Conservation (phyloP, 2,888 invertebrate genomes). For the Pardosa pseudoannulata region DNA sequence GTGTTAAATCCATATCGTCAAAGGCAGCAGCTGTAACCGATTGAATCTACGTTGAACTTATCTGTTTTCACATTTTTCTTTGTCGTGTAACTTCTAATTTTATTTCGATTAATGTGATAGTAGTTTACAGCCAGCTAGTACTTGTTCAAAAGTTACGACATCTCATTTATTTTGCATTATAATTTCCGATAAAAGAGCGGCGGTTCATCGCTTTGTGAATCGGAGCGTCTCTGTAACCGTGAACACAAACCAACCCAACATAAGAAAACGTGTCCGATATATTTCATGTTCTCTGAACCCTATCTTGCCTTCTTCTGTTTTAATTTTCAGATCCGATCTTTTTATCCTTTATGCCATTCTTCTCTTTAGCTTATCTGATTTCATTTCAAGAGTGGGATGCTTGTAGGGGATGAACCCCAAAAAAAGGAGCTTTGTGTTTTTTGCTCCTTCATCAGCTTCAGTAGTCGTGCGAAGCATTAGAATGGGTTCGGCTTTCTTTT, state of each 20-base stretch:
- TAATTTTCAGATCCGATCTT: constrained; percentile 4
- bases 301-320: not conserved
- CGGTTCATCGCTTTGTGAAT: not conserved
- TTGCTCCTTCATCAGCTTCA: not conserved
- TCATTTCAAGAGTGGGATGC: not conserved
- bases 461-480: not conserved
- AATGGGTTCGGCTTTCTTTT: not conserved
- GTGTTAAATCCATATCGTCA: too few relatives aligned
- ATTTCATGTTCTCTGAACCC: constrained; percentile 1
- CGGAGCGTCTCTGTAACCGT: not conserved
- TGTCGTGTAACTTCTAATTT: not conserved
- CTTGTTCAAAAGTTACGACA: not conserved
- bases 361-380: not conserved
- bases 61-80: too few relatives aligned
- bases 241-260: not conserved
- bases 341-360: not conserved
- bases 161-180: not conserved
- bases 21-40: too few relatives aligned
- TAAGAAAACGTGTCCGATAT: not conserved
- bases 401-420: not conserved
- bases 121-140: not conserved
- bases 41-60: too few relatives aligned
- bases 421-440: not conserved
- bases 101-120: not conserved
- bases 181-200: not conserved